phyloP scores from a whole-genome alignment of 2,113 vertebrate species.

The Percopsis transmontana region DNA sequence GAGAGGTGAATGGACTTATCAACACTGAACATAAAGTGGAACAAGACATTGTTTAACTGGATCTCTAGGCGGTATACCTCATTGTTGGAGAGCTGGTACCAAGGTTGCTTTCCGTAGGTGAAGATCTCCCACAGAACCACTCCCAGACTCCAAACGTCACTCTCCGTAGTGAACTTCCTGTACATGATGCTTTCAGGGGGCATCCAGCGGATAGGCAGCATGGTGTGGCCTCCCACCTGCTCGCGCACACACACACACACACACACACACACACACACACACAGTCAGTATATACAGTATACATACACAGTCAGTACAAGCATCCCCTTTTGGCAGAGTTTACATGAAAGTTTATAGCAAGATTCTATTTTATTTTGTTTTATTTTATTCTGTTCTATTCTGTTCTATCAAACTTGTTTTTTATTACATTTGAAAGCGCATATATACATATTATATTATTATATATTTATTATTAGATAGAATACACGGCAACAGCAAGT shows the following conservation, averaged over 20 bases:
- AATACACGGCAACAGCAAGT: too few species aligned
- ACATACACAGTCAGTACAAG: constrained; percentile 6
- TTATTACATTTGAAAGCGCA: neutral
- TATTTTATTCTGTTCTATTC: neutral
- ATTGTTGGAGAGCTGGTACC: constrained; percentile 99
- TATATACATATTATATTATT: neutral
- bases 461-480: too few species aligned
- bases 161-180: constrained; percentile 98
- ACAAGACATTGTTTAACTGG: neutral
- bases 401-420: neutral
- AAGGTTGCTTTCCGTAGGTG: constrained; percentile 98
- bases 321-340: neutral
- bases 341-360: constrained; percentile 16
- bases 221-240: constrained; percentile 97
- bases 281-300: constrained; percentile 4
- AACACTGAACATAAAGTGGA: too few species aligned
- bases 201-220: constrained; percentile 99
- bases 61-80: constrained; percentile 81
- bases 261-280: constrained; percentile 28
- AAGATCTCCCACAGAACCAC: constrained; percentile 99
- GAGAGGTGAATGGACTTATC: too few species aligned
- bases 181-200: constrained; percentile 99
- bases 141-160: constrained; percentile 97
- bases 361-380: neutral
- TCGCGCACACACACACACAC: constrained; percentile 22